Evolutionary conservation across 2,797 vertebrate species (phyloP), one percentile per base, ranked within the genome.

Genomic region (Pelodytes ibericus): DNA sequence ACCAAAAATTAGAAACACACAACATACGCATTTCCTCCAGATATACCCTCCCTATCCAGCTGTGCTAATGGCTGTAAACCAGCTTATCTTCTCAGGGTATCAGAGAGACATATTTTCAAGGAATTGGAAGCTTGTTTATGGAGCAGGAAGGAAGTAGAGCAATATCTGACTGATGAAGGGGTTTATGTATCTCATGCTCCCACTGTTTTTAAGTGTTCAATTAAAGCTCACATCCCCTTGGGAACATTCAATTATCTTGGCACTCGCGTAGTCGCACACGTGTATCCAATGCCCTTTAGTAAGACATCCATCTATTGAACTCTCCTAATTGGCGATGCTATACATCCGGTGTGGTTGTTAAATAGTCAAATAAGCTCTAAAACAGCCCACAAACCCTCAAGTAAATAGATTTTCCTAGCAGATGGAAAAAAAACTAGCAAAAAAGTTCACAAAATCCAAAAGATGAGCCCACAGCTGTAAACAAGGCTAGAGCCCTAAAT

Each of bases 71-170:
- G 63, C 62, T 71, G n/a, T 44, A 61, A 0, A 1, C 33, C 10
- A 58, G 70, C 78, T 83, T 85, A 81, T 80, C 82, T 86, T 69
- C 26, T 81, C 65, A 67, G 75, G 74, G 84, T 83, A 75, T 86
- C 13, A 0, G 74, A 72, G 72, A 0, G 66, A 76, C 74, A 77
- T 64, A 39, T 63, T 78, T 83, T 71, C 66, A 69, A 69, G 57
- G 79, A 79, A 77, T 63, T 80, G 82, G 85, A 87, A 86, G 84
- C 65, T 63, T 81, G 67, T 81, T 77, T 82, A 49, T 41, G 39
- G 69, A 75, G 71, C 72, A 80, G 83, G 81, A 80, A 86, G 81
- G 75, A 88, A 82, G 75, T 20, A 7, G 68, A 81, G 72, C 73
- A 74, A 63, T 65, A 69, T 64, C 15, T 80, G 61, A 76, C 16